A percentile compares a stretch with the other conserved stretches of the same genome.
Evolutionary conservation across 2,888 invertebrate genomes (phyloP).

Genomic region (Gerris lacustris): DNA sequence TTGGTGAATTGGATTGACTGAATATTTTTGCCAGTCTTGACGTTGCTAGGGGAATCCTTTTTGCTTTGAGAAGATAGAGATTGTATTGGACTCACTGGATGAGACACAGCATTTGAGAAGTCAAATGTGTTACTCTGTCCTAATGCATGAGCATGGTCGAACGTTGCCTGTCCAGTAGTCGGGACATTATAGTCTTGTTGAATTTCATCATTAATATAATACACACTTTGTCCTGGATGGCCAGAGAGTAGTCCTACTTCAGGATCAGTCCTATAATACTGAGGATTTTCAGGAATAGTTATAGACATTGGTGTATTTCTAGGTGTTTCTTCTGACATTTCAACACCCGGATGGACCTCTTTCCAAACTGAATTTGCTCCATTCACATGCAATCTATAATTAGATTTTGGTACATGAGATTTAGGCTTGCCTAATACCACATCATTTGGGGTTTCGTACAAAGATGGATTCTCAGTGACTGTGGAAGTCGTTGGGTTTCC

Average conservation of each 20-base stretch:
- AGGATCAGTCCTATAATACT: slow-evolving; percentile 12
- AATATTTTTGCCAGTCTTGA: neutral
- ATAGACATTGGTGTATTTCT: neutral
- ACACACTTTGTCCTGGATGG: slow-evolving; percentile 16
- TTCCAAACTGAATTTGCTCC: slow-evolving; percentile 32
- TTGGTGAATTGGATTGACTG: neutral
- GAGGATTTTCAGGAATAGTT: slow-evolving; percentile 16
- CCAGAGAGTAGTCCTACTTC: slow-evolving; percentile 16
- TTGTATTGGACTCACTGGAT: slow-evolving; percentile 4
- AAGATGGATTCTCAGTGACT: neutral
- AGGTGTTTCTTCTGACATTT: slow-evolving; percentile 30
- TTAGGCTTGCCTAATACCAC: slow-evolving; percentile 24
- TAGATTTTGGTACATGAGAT: neutral
- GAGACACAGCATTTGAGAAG: slow-evolving; percentile 36
- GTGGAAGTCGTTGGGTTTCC: slow-evolving; percentile 18
- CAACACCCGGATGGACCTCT: slow-evolving; percentile 34
- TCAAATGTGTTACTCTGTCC: slow-evolving; percentile 41
- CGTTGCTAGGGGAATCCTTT: neutral
- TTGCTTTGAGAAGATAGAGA: neutral
- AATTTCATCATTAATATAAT: slow-evolving; percentile 22
- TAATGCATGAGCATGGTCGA: slow-evolving; percentile 40
- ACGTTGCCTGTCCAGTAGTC: slow-evolving; percentile 32
- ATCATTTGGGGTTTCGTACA: slow-evolving; percentile 12
- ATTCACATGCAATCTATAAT: slow-evolving; percentile 23
- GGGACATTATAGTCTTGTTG: slow-evolving; percentile 22